Evolutionary conservation across 2,797 vertebrate genomes (phyloP), one percentile per base, ranked within the genome.

Genomic region (Pantherophis vulpinus): DNA sequence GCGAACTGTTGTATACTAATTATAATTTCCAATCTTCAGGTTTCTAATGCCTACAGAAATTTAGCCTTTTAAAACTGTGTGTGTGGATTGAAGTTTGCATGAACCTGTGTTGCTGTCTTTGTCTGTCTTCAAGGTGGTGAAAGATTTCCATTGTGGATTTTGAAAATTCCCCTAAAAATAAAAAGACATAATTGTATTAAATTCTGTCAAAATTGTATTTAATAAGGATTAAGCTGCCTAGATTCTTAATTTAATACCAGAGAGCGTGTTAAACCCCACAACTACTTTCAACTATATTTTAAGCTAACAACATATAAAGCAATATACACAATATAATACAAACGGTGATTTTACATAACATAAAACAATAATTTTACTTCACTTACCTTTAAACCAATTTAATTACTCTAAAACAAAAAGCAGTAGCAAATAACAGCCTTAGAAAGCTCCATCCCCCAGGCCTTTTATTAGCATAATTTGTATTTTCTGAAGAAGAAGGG

Each of bases 311-410:
- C 47, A 42, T 55, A 32, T 63, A 86, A 66, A 86, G 54, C 5
- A 55, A 14, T 37, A 88, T 13, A 37, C 18, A n/a, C 16, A 92
- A 79, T 27, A 79, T 20, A 90, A 88, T 32, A 20, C 10, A 92
- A 89, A 79, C 4, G 56, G n/a, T n/a, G 70, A 88, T 47, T 74
- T 92, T 92, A 16, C 32, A 79, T 7, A 29, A 37, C 55, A 61
- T 86, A 60, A 92, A 92, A 70, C 61, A 70, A 89, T 89, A 89
- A 83, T 79, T 61, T 58, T 47, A 93, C 61, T 86, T 10, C 27
- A 27, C 14, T 13, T 61, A 27, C 32, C 27, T 86, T 12, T 5
- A 89, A 83, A 2, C 14, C 37, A 54, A 90, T 55, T 42, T 42
- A 92, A 90, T 25, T 88, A 93, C 42, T 61, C 47, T 61, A 55